phyloP scores from a whole-genome alignment of 2,113 vertebrate species.

The Cichladusa arquata region DNA sequence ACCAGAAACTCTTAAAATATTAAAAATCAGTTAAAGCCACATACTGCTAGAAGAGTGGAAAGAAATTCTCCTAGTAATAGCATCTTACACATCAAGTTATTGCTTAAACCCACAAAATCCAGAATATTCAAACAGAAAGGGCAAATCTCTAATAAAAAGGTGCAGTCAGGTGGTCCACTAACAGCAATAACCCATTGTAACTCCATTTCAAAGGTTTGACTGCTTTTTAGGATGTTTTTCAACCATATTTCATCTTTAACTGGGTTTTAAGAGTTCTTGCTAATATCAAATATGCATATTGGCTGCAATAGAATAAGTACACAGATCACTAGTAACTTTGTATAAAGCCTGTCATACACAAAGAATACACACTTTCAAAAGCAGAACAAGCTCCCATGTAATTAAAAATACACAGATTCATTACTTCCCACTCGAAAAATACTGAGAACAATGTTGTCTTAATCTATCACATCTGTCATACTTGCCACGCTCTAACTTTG shows the following conservation, averaged over 20 bases:
- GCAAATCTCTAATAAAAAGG: not conserved
- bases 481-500: not conserved
- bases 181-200: not conserved
- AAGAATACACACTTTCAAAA: conserved; percentile 22
- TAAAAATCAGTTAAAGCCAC: not conserved
- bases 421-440: not conserved
- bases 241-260: conserved; percentile 14
- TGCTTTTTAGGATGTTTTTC: not conserved
- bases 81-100: not conserved
- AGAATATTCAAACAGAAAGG: conserved; percentile 8
- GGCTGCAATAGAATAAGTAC: not conserved
- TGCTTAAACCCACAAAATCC: conserved; percentile 2
- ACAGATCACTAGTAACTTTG: not conserved
- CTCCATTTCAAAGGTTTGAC: not conserved
- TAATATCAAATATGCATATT: not conserved
- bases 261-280: not conserved
- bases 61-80: not conserved
- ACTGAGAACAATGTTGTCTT: not conserved
- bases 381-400: not conserved
- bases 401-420: conserved; percentile 7
- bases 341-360: not conserved
- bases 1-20: conserved; percentile 32
- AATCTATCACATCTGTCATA: not conserved
- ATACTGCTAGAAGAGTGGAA: not conserved
- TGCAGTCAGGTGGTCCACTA: not conserved